Base-by-base conservation (phyloP, 2,113 vertebrate genomes). In the Tricholaema leucomelas region DNA sequence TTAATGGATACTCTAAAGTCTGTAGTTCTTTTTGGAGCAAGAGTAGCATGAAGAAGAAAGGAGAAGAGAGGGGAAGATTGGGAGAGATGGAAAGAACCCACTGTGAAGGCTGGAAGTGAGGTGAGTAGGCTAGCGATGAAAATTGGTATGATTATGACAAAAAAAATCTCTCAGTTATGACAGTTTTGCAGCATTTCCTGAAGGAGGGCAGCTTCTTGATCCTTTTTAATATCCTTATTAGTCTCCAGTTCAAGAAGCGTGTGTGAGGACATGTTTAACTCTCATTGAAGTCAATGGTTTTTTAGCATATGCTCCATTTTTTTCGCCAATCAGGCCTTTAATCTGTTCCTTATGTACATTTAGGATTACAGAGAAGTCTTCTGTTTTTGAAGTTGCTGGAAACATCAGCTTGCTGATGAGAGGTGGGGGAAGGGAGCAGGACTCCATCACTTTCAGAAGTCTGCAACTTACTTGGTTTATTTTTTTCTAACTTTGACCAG, bases 271-370 rank as follows among this genome's bases (percentile, higher is more conserved):
- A 23, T 90, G 90, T 84, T 95, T 91, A 84, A 93, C 71, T 95
- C 78, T 50, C 77, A 96, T 36, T 95, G 83, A 95, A 95, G 93
- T 94, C 92, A 94, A 88, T 92, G 55, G 71, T 50, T 94, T 91
- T 94, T 95, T 87, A 90, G 88, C 92, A 96, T 93, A 90, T 95
- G 92, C 94, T 95, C 81, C 84, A 87, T 24, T 93, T 88, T 95
- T 95, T 95, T 95, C 19, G 1, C 74, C 83, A 93, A 93, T 95
- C 92, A 70, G 70, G 77, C 65, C 77, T 94, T 88, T 96, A 95
- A 95, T 96, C 81, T 86, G 28, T 95, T 96, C 95, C 95, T 95
- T 95, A 96, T 95, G 93, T 85, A 94, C 77, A 88, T 92, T 93
- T 87, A 91, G 90, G 90, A 95, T 94, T 95, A 90, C 66, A 95